Base-by-base conservation (phyloP, 2,888 invertebrate species). In the Acrobasis consociella region DNA sequence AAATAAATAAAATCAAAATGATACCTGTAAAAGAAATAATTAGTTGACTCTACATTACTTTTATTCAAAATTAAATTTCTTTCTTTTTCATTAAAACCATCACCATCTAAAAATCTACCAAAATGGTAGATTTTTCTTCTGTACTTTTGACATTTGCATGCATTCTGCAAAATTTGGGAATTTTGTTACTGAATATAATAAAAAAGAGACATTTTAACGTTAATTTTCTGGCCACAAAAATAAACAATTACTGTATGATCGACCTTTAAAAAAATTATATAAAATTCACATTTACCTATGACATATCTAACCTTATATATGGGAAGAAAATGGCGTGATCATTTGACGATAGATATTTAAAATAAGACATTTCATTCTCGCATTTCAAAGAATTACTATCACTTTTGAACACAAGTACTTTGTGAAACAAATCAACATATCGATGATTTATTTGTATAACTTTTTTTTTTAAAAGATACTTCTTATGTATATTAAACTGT, bases 251-350 rank as follows among this genome's bases (percentile, higher is more conserved):
- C 5, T 52, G 9, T 17, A 38, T 5, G 16, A 15, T 16, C 11
- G 49, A 55, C 51, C 62, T 31, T 22, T 42, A 46, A 16, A 58
- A 17, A 58, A 42, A 55, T 71, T 69, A 63, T 68, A 66, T 59
- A 31, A 60, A 69, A 71, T 73, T 72, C 72, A 67, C 70, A 72
- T 76, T 77, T 75, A 73, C 85, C 87, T 86, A 87, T 83, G 83
- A 72, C 81, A 80, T 81, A 73, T 88, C 88, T 89, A 89, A 89
- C 88, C 89, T 89, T 88, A 82, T 76, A 67, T 71, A 76, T 72
- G 80, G 80, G 72, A 78, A 76, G 74, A 76, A 71, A 69, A 73
- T 71, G 77, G 78, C 72, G 80, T 83, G 85, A 77, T 80, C 83
- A 81, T 77, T 86, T 86, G 88, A 84, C 77, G 83, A 78, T 78